Conservation (phyloP, 2,797 vertebrate species). For the Chiroxiphia lanceolata region DNA sequence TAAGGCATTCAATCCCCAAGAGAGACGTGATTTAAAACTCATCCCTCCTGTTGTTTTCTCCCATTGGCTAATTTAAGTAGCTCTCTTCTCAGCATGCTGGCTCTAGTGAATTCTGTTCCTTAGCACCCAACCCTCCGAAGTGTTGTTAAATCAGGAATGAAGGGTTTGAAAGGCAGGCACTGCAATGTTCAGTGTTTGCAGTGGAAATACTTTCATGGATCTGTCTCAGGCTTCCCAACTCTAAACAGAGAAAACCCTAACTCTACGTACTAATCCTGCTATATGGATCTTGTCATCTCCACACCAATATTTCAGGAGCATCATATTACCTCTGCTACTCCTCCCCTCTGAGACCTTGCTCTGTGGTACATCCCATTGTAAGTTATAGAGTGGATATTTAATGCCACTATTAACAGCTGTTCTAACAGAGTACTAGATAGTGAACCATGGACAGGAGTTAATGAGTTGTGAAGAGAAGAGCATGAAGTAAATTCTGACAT, state of each 20-base stretch:
- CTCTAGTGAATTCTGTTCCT: conserved; percentile 52
- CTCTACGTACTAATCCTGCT: not conserved
- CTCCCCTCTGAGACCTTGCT: not conserved
- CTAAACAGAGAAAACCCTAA: not conserved
- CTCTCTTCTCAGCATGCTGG: conserved; percentile 54
- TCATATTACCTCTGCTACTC: not conserved
- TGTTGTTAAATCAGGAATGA: conserved; percentile 27
- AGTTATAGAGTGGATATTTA: not conserved
- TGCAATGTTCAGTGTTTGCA: not conserved
- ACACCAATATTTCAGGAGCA: not conserved
- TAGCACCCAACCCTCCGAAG: conserved; percentile 47
- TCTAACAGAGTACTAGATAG: not conserved
- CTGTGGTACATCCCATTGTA: not conserved
- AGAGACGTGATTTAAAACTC: conserved; percentile 53
- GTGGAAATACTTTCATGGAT: not conserved
- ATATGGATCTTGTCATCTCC: not conserved
- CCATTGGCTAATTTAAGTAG: conserved; percentile 65
- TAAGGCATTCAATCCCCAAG: conserved; percentile 53
- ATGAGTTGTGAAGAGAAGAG: not conserved
- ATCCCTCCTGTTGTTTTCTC: conserved; percentile 63
- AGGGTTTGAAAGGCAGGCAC: conserved; percentile 22
- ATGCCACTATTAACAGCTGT: not conserved
- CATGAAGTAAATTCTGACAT: not conserved
- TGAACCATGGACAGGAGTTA: not conserved
- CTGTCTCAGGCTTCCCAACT: not conserved